Percentiles rank a stretch among this genome's conserved stretches.
Evolutionary conservation across 2,888 invertebrate genomes (phyloP).

Genomic region (Drosophila atroscutellata): DNA sequence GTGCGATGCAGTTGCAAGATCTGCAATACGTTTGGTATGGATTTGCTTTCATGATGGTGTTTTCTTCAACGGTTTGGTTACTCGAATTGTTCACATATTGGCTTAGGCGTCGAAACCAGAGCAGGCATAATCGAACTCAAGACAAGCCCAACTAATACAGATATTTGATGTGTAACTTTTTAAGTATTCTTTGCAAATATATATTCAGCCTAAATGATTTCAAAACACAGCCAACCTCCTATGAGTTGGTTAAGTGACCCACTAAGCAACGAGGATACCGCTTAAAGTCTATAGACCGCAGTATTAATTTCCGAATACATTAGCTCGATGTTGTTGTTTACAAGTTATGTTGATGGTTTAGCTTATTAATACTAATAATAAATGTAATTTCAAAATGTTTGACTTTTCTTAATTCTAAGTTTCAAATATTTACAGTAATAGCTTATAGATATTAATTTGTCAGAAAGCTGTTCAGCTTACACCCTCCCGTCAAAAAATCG

Average conservation of each 20-base stretch:
- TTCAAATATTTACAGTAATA: slow-evolving; percentile 2
- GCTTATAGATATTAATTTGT: slow-evolving; percentile 49
- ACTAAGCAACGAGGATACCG: not conserved
- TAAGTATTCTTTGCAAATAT: not conserved
- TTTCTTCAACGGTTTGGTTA: slow-evolving; percentile 58
- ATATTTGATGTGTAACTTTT: not conserved
- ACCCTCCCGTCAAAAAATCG: slow-evolving; percentile 10
- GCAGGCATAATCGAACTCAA: not conserved
- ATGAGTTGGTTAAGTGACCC: not conserved
- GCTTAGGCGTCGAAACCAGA: not conserved
- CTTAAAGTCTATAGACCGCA: not conserved
- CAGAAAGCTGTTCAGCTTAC: slow-evolving; percentile 21
- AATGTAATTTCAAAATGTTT: not conserved
- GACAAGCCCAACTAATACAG: not conserved
- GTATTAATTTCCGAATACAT: not conserved
- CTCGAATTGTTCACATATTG: slow-evolving; percentile 45
- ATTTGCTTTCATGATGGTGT: slow-evolving; percentile 52
- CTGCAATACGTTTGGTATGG: slow-evolving; percentile 75
- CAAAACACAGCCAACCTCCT: not conserved
- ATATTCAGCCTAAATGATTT: not conserved
- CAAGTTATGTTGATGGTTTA: not conserved
- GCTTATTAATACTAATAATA: not conserved
- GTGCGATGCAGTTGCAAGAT: slow-evolving; percentile 72
- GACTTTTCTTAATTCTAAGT: not conserved
- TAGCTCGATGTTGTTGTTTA: not conserved